phyloP scores from a whole-genome alignment of 2,888 invertebrate genomes.

The Philopedon plagiatum region DNA sequence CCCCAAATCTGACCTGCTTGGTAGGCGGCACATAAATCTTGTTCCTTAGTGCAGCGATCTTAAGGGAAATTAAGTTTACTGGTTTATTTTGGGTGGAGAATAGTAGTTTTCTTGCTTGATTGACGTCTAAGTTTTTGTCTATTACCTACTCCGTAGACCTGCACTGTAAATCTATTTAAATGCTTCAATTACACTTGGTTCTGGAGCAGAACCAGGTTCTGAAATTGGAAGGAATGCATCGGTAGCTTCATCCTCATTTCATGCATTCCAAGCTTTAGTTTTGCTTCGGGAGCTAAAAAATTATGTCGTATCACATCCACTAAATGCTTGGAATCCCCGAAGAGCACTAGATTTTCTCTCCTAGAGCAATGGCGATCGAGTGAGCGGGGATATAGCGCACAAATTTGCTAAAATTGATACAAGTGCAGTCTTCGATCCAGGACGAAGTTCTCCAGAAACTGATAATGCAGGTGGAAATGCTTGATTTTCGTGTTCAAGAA shows the following conservation, averaged over 20 bases:
- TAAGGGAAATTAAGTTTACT: neutral
- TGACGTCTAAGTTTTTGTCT: no score
- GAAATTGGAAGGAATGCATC: slow-evolving; percentile 1
- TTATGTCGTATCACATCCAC: neutral
- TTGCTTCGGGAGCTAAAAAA: neutral
- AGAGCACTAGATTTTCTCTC: no score
- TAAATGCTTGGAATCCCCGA: slow-evolving; percentile 13
- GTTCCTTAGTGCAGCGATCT: neutral
- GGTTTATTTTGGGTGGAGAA: neutral
- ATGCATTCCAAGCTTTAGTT: neutral
- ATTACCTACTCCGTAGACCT: no score
- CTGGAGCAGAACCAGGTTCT: neutral
- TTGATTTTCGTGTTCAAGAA: no score
- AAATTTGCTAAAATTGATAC: no score
- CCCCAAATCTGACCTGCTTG: neutral
- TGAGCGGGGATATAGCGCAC: no score
- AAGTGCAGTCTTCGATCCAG: no score
- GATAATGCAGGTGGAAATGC: no score
- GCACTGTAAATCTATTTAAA: no score
- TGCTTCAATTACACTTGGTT: no score
- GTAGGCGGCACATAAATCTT: neutral
- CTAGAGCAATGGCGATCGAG: no score
- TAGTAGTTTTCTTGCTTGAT: neutral
- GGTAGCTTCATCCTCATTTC: neutral
- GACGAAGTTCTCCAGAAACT: no score